Base-by-base conservation (phyloP, 1,140 invertebrate genomes). In the Ceratitis capitata region DNA sequence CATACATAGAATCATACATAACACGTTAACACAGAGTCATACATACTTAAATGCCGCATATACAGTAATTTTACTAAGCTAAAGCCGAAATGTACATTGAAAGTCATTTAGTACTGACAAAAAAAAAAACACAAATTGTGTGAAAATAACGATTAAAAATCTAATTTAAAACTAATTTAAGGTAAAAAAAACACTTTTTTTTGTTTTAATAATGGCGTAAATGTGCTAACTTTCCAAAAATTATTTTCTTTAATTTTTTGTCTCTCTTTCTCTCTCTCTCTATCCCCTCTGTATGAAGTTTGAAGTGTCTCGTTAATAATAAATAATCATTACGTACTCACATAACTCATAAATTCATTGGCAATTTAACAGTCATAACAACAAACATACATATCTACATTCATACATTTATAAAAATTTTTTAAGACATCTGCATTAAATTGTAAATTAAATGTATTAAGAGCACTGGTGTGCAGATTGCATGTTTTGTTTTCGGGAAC, bases 331-430 rank as follows among this genome's bases (percentile, higher is more conserved):
- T 39, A 69, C 16, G 35, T 69, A 69, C 32, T 16, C 39, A 19
- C 29, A 35, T 69, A 69, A 19, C 61, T 16, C 32, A n/a, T 39
- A 69, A 23, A n/a, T 32, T 49, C 49, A 82, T 82, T 5, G 78
- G 23, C 42, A 82, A 26, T 82, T 12, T 26, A 19, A 82, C n/a
- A 82, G 7, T 26, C 56, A 23, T 39, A 29, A 49, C n/a, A 10
- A 56, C 19, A 35, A 39, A 64, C 39, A 47, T 45, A 84, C 53
- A 84, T 29, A 23, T n/a, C 19, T 84, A 45, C 42, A 74, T 69
- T 14, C 56, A 84, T 69, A 64, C 83, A 42, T 32, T 26, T n/a
- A 84, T 64, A 85, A 39, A 85, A 35, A 85, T 23, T 45, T 85
- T 58, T 19, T 42, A 39, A 39, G 2, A 58, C 51, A 84, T 7